Base-by-base conservation (phyloP, 2,888 invertebrate genomes). In the Oligia strigilis region DNA sequence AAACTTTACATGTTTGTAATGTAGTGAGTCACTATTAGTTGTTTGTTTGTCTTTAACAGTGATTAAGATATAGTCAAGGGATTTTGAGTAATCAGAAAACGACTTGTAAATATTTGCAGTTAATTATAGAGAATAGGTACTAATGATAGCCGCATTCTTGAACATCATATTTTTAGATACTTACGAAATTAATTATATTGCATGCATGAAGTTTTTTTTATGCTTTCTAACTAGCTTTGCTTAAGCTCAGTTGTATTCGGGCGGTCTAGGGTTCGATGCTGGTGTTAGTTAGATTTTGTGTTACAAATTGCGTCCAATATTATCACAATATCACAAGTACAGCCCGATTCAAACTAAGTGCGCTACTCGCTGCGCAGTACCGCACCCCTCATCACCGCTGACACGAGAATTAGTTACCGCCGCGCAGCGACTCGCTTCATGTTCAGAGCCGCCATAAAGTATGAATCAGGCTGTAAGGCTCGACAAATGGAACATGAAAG, bases 1-100 rank as follows among this genome's bases (percentile, higher is more conserved):
- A 89, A 88, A 88, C 60, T 85, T 87, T 82, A 77, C 14, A 40
- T 87, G 70, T 84, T 84, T 80, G 72, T 78, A 77, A 81, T 64
- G 58, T 29, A 80, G 11, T 73, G 72, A 83, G 67, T 77, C 69
- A 84, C 70, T 84, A 90, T 86, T 84, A 75, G 75, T 78, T 79
- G 79, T 84, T 82, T 89, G 77, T 83, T 77, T 78, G 74, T 75
- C 67, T 74, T 67, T 29, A 62, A 65, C 49, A 74, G 65, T 82
- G 82, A 82, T 79, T 89, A 77, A 73, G 86, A 77, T 87, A 84
- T 64, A 58, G 19, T 52, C 72, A 75, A 80, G 58, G 74, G 65
- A 71, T 72, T 77, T 79, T 72, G 49, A 49, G 49, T 71, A 19
- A n/a, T n/a, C 78, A 80, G 80, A 87, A 87, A 85, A 87, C 77